Conservation (phyloP, 2,113 vertebrate genomes). For the Benitochromis conjunctus region DNA sequence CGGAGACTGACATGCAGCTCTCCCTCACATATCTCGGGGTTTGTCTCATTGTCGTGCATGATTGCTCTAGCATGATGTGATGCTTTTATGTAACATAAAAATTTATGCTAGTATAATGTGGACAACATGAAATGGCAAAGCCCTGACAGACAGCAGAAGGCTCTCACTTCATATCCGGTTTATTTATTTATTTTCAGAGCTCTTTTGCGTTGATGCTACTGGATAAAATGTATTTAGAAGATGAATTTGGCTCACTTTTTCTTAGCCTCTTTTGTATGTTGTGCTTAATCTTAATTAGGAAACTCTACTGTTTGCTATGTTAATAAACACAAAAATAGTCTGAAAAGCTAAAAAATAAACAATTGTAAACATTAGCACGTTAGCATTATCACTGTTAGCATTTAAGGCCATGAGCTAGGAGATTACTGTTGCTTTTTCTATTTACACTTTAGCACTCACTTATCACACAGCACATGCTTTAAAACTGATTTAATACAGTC, state of each 20-base stretch:
- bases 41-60: neutral
- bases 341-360: neutral
- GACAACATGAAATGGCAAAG: neutral
- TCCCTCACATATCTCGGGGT: neutral
- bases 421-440: neutral
- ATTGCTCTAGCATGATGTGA: neutral
- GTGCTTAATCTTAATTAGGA: neutral
- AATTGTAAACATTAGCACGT: neutral
- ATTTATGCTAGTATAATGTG: neutral
- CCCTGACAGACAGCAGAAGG: neutral
- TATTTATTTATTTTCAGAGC: neutral
- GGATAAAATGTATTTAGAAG: neutral
- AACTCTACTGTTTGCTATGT: neutral
- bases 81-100: neutral
- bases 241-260: neutral
- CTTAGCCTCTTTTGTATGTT: neutral
- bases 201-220: neutral
- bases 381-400: neutral
- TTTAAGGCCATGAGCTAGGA: neutral
- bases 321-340: neutral
- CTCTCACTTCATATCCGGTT: neutral
- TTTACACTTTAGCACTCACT: neutral
- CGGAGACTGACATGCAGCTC: neutral
- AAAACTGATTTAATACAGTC: neutral
- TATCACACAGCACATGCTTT: neutral